Base-by-base conservation (phyloP, 2,888 invertebrate species). In the Melikaiella ostensackeni region DNA sequence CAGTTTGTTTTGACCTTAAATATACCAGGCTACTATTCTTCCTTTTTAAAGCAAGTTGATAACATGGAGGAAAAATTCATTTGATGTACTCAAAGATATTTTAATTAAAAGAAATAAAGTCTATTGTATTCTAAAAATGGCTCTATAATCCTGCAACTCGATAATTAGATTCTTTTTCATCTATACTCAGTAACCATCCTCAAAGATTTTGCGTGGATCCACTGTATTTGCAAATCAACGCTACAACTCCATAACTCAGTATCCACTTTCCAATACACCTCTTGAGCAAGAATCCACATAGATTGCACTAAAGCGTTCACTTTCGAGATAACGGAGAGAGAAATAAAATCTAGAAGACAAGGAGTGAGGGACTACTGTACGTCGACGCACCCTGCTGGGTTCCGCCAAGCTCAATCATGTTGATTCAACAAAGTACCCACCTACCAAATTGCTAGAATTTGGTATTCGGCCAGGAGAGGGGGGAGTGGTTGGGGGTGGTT, bases 361-460 rank as follows among this genome's bases (percentile, higher is more conserved):
- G 33, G 21, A 70, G 75, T 6, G 16, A 80, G 33, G 19, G 75
- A 75, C 70, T 77, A 50, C 35, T 74, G 59, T 74, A 75, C 38
- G 42, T 35, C 62, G 74, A 77, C 77, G 81, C 81, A 83, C 84
- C 80, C 80, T 75, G 80, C 85, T 86, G 87, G 80, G 84, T 82
- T 84, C 85, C 88, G 89, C 89, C 89, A 88, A 89, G 90, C 88
- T 88, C 91, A 90, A 91, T 91, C 90, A 91, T 90, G 91, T 91
- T 91, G 91, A 91, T 91, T 91, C 91, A 91, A 91, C 91, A 91
- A 90, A 91, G 91, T 90, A 91, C 89, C 90, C 88, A 90, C 89
- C 90, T 88, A 89, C 89, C 89, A 90, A 91, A 90, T 91, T 91
- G 90, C 88, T 87, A 88, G 88, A 91, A 91, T 91, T 91, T 91